Evolutionary conservation across 2,797 vertebrate genomes (phyloP).

Genomic region (Ficedula albicollis): DNA sequence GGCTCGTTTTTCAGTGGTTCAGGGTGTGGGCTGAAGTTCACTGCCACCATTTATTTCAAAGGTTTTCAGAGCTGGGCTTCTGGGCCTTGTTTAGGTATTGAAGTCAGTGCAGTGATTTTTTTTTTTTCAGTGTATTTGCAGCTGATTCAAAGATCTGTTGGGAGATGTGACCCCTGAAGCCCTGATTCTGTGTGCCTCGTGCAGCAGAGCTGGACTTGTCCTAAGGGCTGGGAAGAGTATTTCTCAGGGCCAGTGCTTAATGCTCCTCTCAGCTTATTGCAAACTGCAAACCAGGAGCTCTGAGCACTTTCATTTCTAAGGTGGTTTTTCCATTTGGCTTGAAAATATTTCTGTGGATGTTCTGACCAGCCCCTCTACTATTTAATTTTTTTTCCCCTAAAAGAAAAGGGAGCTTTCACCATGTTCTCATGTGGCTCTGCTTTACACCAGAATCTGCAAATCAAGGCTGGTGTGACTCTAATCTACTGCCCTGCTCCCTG

Average conservation of each 20-base stretch:
- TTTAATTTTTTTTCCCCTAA: background rate
- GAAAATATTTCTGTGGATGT: background rate
- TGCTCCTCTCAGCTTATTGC: background rate
- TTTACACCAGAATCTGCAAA: background rate
- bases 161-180: background rate
- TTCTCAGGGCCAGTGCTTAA: background rate
- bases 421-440: background rate
- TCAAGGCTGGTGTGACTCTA: background rate
- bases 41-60: constrained; percentile 49
- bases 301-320: background rate
- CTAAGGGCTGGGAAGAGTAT: background rate
- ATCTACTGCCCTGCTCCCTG: background rate
- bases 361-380: background rate
- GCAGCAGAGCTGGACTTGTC: background rate
- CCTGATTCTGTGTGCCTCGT: accelerated
- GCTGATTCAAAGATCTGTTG: background rate
- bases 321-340: background rate
- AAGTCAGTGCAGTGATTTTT: background rate
- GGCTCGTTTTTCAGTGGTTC: constrained; percentile 9
- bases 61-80: constrained; percentile 28
- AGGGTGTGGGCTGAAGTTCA: constrained; percentile 51
- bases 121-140: background rate
- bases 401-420: background rate
- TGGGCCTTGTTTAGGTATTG: constrained; percentile 32
- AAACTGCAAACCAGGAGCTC: background rate